Evolutionary conservation across 2,888 invertebrate genomes (phyloP), one percentile per base, ranked within the genome.

Genomic region (Mimas tiliae): DNA sequence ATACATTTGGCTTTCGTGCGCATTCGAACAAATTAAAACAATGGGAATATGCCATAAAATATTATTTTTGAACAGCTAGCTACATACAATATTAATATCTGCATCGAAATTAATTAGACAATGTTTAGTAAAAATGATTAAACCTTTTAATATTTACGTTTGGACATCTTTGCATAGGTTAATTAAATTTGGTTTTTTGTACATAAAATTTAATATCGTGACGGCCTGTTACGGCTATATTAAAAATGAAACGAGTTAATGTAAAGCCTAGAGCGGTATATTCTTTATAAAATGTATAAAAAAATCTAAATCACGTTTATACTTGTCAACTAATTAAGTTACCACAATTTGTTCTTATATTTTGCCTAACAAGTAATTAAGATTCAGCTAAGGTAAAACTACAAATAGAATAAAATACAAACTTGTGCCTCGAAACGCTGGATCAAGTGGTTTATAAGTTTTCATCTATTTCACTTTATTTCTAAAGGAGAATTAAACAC

Each of bases 331-430:
- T 74, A 74, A 77, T 77, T 76, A 69, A 76, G 73, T 76, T 75
- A 68, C 66, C 68, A 67, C 73, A 72, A 77, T 77, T 73, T 76
- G n/a, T 76, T 71, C 68, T 73, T 69, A 72, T 68, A 45, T 7
- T 27, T 27, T 12, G 45, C 53, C 45, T 67, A 27, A 4, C 27
- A 4, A 27, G 27, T 27, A 27, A 27, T 27, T 27, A 27, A 27
- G 27, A 27, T 27, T 27, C 27, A 71, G 65, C 55, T 63, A 73
- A 72, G 4, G 53, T 27, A 27, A 27, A 27, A n/a, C n/a, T n/a
- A n/a, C n/a, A n/a, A 53, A 33, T 19, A 50, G 7, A 19, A 16
- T 19, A 50, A 50, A 53, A 34, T n/a, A 53, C 14, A 52, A 53
- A 53, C 8, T 14, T 34, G 53, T n/a, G 8, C 7, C 53, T 27